Evolutionary conservation across 2,888 invertebrate genomes (phyloP).

Genomic region (Lasioglossum oenotherae): DNA sequence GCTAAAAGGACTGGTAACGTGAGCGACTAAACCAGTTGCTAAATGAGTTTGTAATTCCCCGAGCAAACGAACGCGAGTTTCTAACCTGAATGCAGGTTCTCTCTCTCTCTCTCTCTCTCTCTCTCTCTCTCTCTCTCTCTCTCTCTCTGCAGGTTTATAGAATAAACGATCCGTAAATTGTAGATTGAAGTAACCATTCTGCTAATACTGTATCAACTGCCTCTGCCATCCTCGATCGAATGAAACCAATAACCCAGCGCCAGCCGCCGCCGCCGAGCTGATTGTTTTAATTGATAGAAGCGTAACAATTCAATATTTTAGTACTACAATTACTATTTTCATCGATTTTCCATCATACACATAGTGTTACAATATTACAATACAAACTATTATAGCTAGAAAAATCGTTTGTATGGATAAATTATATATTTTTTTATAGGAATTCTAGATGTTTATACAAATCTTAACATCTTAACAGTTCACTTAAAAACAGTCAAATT

Average conservation of each 20-base stretch:
- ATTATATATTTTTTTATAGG: no score
- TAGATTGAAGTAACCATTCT: not conserved
- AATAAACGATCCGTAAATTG: not conserved
- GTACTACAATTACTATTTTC: not conserved
- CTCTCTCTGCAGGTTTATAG: not conserved
- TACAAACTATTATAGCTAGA: no score
- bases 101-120: not conserved
- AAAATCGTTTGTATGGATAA: no score
- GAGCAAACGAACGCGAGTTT: not conserved
- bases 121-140: no score
- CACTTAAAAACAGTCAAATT: no score
- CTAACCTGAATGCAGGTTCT: not conserved
- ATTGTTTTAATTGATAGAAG: not conserved
- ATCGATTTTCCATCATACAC: not conserved
- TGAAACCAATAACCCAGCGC: not conserved
- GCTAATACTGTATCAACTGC: not conserved
- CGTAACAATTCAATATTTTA: not conserved
- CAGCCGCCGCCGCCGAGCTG: not conserved
- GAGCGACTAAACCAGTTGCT: conserved; percentile 6
- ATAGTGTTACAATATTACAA: no score
- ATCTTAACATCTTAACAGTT: not conserved
- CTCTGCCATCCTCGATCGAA: not conserved
- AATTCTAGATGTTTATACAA: not conserved
- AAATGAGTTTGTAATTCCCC: not conserved
- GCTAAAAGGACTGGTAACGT: not conserved